Percentiles rank a stretch among this genome's conserved stretches.
phyloP scores from a whole-genome alignment of 2,888 invertebrate species.

The Hesperia comma region DNA sequence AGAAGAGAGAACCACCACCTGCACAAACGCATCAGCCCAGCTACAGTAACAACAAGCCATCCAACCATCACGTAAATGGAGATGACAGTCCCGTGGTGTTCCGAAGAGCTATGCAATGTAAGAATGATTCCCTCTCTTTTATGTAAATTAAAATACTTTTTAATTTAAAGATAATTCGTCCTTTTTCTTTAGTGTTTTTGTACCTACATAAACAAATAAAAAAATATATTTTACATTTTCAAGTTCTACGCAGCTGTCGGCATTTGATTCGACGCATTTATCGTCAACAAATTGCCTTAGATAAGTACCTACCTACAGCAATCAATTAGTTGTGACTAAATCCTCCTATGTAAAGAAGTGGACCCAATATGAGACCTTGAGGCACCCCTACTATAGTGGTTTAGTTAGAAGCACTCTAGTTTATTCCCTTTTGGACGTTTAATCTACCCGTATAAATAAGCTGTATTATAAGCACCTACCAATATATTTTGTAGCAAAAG shows the following conservation, averaged over 20 bases:
- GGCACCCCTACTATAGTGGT: background rate
- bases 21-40: conserved; percentile 39
- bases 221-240: conserved; percentile 16
- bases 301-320: conserved; percentile 27
- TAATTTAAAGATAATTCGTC: background rate
- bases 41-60: conserved; percentile 44
- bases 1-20: conserved; percentile 58
- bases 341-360: background rate
- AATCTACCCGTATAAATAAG: background rate
- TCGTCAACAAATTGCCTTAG: conserved; percentile 15
- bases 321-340: conserved; percentile 12
- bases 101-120: conserved; percentile 74
- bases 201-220: background rate
- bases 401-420: conserved; percentile 2
- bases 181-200: background rate
- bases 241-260: conserved; percentile 36
- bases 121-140: conserved; percentile 42
- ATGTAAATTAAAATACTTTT: no score
- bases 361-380: conserved; percentile 5
- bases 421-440: background rate
- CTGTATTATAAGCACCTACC: background rate
- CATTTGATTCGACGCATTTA: conserved; percentile 30
- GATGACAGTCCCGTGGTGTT: conserved; percentile 72
- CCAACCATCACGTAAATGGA: conserved; percentile 60
- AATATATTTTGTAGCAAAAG: background rate